These are phyloP conservation scores for Erpornis zantholeuca DNA, from an alignment of 2,113 vertebrate species.

Conservation along the genomic window DNA sequence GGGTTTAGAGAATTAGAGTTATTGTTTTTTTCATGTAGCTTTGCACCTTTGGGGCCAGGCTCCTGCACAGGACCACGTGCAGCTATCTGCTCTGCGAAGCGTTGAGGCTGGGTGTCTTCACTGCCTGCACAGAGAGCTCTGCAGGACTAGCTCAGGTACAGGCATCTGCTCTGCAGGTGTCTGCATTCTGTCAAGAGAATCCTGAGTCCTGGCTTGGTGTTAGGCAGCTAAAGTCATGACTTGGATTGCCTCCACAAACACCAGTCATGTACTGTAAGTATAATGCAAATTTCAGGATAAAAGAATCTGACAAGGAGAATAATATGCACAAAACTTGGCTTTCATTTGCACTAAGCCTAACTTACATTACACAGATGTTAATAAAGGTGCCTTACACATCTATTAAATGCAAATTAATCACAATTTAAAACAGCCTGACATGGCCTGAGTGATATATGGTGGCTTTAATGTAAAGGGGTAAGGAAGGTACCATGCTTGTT, in stretches of 20 bases:
- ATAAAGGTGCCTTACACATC: neutral
- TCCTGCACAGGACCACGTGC: neutral
- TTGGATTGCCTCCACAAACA: neutral
- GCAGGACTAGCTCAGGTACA: neutral
- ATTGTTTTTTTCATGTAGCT: neutral
- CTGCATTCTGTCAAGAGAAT: neutral
- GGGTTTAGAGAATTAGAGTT: neutral
- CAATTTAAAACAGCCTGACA: neutral
- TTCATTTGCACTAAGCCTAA: neutral
- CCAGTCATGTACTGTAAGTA: neutral
- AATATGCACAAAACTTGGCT: neutral
- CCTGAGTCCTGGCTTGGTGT: neutral
- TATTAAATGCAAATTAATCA: constrained; percentile 18
- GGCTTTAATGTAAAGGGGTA: neutral
- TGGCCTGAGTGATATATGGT: neutral
- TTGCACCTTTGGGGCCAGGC: neutral
- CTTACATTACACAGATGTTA: neutral
- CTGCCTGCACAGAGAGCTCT: neutral
- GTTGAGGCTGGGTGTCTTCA: neutral
- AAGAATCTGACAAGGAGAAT: neutral
- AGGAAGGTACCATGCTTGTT: neutral
- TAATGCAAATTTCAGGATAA: constrained; percentile 5
- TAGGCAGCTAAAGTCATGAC: neutral
- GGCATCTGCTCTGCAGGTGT: neutral
- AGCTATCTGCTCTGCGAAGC: neutral